A percentile compares a stretch with the other conserved stretches of the same genome.
phyloP scores from a whole-genome alignment of 2,113 vertebrate genomes.

The Lepus timidus region DNA sequence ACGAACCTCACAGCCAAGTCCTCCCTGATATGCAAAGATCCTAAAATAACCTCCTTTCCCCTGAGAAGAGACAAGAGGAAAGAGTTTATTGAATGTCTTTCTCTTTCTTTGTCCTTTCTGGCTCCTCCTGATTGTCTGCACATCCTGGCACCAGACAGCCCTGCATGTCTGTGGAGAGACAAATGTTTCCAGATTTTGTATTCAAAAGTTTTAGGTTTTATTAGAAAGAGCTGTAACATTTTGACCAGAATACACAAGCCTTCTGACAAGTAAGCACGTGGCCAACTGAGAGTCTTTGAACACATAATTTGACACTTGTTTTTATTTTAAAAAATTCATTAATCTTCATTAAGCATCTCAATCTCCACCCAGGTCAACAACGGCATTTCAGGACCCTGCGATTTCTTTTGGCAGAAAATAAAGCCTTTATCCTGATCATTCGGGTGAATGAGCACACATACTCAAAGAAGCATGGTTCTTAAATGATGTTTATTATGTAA shows the following conservation, averaged over 20 bases:
- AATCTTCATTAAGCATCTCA: slow-evolving; percentile 72
- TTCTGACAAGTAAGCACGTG: slow-evolving; percentile 58
- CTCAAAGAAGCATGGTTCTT: slow-evolving; percentile 5
- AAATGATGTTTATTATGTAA: slow-evolving; percentile 65
- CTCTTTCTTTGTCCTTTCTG: not conserved
- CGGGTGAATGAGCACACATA: not conserved
- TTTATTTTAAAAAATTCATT: slow-evolving; percentile 73
- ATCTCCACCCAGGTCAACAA: slow-evolving; percentile 42
- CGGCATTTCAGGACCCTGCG: not conserved
- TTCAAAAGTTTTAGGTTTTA: slow-evolving; percentile 65
- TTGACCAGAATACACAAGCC: slow-evolving; percentile 40
- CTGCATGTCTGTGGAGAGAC: not conserved
- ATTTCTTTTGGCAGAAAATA: not conserved
- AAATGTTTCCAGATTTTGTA: slow-evolving; percentile 10
- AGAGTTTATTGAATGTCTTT: not conserved
- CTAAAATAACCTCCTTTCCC: not conserved
- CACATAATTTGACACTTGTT: slow-evolving; percentile 59
- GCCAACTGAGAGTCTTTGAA: slow-evolving; percentile 58
- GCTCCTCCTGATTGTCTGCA: not conserved
- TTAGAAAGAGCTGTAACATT: slow-evolving; percentile 77
- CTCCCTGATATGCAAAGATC: not conserved
- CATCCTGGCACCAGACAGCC: not conserved
- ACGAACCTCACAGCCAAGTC: not conserved
- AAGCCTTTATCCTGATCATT: not conserved
- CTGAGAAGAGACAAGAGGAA: not conserved